Conservation (phyloP, 2,888 invertebrate genomes). For the Plebejus anna region DNA sequence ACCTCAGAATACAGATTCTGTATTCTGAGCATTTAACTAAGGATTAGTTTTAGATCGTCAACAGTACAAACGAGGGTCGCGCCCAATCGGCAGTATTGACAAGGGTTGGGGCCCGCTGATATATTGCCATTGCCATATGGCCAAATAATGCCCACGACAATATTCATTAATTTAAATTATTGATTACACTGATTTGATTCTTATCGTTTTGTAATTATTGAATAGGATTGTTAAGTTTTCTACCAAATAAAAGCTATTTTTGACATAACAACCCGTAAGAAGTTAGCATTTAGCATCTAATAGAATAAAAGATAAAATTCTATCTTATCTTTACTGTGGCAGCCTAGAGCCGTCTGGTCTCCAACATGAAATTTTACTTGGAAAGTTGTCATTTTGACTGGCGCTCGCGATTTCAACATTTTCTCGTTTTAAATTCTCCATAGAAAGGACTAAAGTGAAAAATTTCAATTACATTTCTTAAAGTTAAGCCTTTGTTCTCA, state of each 20-base stretch:
- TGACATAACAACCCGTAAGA: neutral
- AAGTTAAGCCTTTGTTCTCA: neutral
- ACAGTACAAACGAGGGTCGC: slow-evolving; percentile 10
- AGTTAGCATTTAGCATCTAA: neutral
- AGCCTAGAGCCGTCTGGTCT: slow-evolving; percentile 7
- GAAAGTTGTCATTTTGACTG: slow-evolving; percentile 8
- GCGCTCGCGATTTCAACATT: slow-evolving; percentile 17
- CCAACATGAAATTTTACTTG: slow-evolving; percentile 20
- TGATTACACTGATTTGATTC: neutral
- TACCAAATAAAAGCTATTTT: too few relatives aligned
- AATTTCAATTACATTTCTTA: slow-evolving; percentile 9
- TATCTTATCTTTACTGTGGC: neutral
- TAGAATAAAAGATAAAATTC: neutral
- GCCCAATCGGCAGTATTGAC: slow-evolving; percentile 19
- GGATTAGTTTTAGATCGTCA: neutral
- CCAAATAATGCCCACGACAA: neutral
- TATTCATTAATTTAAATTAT: slow-evolving; percentile 4
- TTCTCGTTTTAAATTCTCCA: slow-evolving; percentile 16
- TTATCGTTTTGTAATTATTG: neutral
- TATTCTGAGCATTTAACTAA: neutral
- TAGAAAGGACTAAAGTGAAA: neutral
- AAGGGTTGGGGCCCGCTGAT: neutral
- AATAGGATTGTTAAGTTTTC: too few relatives aligned
- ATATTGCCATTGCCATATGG: slow-evolving; percentile 7
- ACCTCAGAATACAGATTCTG: neutral